Conservation (phyloP, 2,113 vertebrate species). For the Gulo gulo region DNA sequence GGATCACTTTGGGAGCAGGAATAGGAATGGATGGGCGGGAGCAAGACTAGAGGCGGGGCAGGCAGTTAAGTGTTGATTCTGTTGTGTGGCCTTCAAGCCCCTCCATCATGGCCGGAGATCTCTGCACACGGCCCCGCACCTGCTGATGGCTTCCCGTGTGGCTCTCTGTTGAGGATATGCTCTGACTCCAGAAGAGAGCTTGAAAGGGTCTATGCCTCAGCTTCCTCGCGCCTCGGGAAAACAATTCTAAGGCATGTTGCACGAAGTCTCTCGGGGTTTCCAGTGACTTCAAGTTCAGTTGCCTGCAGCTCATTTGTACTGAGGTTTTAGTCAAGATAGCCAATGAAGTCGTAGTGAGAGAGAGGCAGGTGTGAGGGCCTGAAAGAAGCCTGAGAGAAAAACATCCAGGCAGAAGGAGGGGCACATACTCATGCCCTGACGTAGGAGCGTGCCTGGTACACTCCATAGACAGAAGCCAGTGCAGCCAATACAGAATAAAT, state of each 20-base stretch:
- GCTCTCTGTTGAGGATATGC: not conserved
- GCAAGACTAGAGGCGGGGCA: not conserved
- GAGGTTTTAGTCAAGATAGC: not conserved
- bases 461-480: not conserved
- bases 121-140: not conserved
- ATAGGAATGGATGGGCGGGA: no score
- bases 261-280: not conserved
- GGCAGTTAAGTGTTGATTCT: not conserved
- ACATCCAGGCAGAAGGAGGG: not conserved
- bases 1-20: not conserved
- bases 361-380: not conserved
- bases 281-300: not conserved
- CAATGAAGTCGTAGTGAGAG: not conserved
- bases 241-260: not conserved
- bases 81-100: not conserved
- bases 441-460: no score
- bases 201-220: not conserved
- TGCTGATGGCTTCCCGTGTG: not conserved
- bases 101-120: not conserved
- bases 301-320: not conserved
- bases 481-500: not conserved
- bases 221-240: not conserved
- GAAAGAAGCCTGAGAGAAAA: not conserved
- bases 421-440: not conserved
- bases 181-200: not conserved